A percentile compares a stretch with the other conserved stretches of the same genome.
These are phyloP conservation scores for Echinarachnius parma DNA, from an alignment of 53 echinoderm and acorn worm species.

Conservation along the genomic window DNA sequence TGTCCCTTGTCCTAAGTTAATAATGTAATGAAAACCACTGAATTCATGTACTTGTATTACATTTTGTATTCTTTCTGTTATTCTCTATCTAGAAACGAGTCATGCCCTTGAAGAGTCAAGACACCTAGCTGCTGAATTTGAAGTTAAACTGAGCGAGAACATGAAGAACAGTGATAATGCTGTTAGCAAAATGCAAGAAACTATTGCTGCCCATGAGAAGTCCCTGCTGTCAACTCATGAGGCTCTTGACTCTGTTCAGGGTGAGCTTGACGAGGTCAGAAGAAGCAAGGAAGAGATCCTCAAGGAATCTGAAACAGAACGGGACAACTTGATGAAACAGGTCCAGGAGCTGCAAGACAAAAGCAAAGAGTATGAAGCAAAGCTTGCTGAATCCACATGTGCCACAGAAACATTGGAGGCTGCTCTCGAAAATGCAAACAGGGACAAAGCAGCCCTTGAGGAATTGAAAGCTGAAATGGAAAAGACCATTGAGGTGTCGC, in stretches of 20 bases:
- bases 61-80: background rate
- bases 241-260: constrained; percentile 24
- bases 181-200: constrained; percentile 36
- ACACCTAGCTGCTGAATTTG: constrained; percentile 1
- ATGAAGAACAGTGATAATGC: constrained; percentile 28
- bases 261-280: constrained; percentile 34
- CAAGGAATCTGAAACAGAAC: constrained; percentile 47
- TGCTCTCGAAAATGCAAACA: constrained; percentile 11
- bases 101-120: constrained; percentile 24
- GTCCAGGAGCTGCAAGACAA: constrained; percentile 51
- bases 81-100: constrained; percentile 1
- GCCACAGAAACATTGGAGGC: constrained; percentile 13
- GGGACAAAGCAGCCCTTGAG: constrained; percentile 20
- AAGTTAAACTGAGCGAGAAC: constrained; percentile 12
- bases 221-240: constrained; percentile 27
- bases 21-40: too few species aligned
- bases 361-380: constrained; percentile 1
- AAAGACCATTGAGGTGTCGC: constrained; percentile 36
- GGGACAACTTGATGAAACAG: constrained; percentile 53
- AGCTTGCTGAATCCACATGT: background rate
- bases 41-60: too few species aligned
- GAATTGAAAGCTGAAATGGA: constrained; percentile 32
- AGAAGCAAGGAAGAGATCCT: constrained; percentile 24
- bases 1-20: too few species aligned
- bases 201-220: constrained; percentile 25